Conservation (phyloP, 2,797 vertebrate genomes). For the Tachyglossus aculeatus region DNA sequence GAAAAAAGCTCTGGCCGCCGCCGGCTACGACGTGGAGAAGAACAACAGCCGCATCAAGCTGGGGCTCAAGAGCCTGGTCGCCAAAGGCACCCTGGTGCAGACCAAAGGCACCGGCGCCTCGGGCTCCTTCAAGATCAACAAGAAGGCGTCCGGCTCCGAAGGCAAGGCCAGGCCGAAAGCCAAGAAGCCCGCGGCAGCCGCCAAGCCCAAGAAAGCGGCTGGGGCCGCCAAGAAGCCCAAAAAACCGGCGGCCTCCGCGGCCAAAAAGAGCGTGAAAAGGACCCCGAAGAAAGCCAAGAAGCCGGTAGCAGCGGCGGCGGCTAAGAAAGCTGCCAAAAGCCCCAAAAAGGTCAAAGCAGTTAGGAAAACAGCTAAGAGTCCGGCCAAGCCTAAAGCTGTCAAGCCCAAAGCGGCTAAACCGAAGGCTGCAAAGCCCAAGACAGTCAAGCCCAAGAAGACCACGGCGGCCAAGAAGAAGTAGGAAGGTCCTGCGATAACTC, state of each 20-base stretch:
- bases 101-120: slow-evolving; percentile 77
- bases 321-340: slow-evolving; percentile 47
- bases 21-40: slow-evolving; percentile 79
- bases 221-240: slow-evolving; percentile 60
- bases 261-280: slow-evolving; percentile 44
- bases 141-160: slow-evolving; percentile 71
- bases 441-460: slow-evolving; percentile 1
- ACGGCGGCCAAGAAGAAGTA: slow-evolving; percentile 68
- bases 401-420: slow-evolving; percentile 40
- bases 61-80: slow-evolving; percentile 76
- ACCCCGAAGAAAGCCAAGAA: slow-evolving; percentile 69
- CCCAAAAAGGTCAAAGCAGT: slow-evolving; percentile 41
- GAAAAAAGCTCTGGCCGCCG: slow-evolving; percentile 69
- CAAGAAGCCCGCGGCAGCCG: slow-evolving; percentile 41
- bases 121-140: slow-evolving; percentile 76
- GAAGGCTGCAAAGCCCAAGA: slow-evolving; percentile 26
- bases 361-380: slow-evolving; percentile 37
- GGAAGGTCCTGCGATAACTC: not conserved
- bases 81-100: slow-evolving; percentile 72
- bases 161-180: slow-evolving; percentile 69
- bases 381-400: not conserved
- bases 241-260: not conserved
- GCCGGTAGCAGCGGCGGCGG: accelerated
- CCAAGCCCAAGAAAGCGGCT: slow-evolving; percentile 54
- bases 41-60: slow-evolving; percentile 79